Evolutionary conservation across 64 coral and sea anemone genomes (phyloP), one percentile per base, ranked within the genome.

Genomic region (Dendronephthya gigantea): DNA sequence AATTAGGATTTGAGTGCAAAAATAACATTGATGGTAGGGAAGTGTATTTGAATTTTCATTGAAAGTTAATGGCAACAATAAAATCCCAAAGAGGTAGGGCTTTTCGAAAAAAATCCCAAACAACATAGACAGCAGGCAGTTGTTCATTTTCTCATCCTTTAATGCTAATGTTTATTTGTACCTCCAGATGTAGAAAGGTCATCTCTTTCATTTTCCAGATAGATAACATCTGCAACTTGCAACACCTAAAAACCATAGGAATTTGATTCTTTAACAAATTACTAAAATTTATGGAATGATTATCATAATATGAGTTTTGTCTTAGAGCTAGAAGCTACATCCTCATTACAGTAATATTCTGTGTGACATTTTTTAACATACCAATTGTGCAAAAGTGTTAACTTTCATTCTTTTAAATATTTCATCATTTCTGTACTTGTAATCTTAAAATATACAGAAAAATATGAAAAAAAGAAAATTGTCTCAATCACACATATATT

Each of bases 351-450:
- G n/a, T n/a, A n/a, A n/a, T n/a, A n/a, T n/a, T n/a, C n/a, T n/a
- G n/a, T n/a, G n/a, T n/a, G n/a, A n/a, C n/a, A n/a, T n/a, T 45
- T 4, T 11, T 45, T 11, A 45, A 88, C 91, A 88, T 68, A 98
- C 95, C 76, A 98, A 87, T 59, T 98, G 95, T 6, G 88, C 92
- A 87, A 98, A 98, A 0, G 95, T 98, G 47, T 84, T 36, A 34
- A 85, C 84, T 49, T 98, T 98, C 91, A 98, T 98, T 59, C 95
- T 89, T 72, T 93, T 98, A 83, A 98, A 98, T 30, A 98, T 98
- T 70, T 98, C 95, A 93, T 98, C 95, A 74, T 93, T 93, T 68
- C 83, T 93, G 84, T 91, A 98, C 84, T 93, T 98, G 72, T 98
- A 93, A 92, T 98, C 95, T 96, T 36, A 30, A 33, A 48, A 85